These are phyloP conservation scores for Pseudoips prasinana DNA, from an alignment of 2,888 invertebrate species.

Conservation along the genomic window DNA sequence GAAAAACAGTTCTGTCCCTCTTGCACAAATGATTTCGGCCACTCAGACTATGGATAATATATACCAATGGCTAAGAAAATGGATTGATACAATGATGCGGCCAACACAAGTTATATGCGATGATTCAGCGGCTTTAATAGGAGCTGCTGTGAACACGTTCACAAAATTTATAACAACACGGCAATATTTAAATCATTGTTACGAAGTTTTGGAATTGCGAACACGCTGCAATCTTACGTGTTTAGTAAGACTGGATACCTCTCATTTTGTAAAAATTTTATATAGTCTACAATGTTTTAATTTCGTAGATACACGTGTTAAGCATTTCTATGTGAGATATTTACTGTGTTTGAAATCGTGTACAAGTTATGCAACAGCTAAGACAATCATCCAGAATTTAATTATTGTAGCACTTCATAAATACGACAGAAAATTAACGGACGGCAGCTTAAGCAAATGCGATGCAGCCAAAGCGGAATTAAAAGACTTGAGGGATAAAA, in stretches of 20 bases:
- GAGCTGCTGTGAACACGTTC: slow-evolving; percentile 7
- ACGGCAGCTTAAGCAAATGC: slow-evolving; percentile 9
- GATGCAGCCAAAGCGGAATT: slow-evolving; percentile 9
- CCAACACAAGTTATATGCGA: slow-evolving; percentile 4
- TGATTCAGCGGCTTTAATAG: slow-evolving; percentile 5
- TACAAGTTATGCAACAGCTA: slow-evolving; percentile 3
- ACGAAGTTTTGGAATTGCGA: slow-evolving; percentile 3
- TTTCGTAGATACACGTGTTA: slow-evolving; percentile 8
- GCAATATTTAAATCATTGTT: slow-evolving; percentile 8
- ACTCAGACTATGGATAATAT: slow-evolving; percentile 9
- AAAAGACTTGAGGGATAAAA: too few relatives aligned
- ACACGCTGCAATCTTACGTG: slow-evolving; percentile 3
- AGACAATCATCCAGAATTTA: slow-evolving; percentile 7
- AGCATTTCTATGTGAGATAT: slow-evolving; percentile 7
- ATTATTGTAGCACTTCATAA: slow-evolving; percentile 5
- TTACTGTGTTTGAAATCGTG: slow-evolving; percentile 3
- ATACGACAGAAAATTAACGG: slow-evolving; percentile 4
- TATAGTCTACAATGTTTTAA: slow-evolving; percentile 11
- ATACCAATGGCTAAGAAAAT: slow-evolving; percentile 10
- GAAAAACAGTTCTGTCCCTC: slow-evolving; percentile 3
- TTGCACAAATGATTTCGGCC: slow-evolving; percentile 8
- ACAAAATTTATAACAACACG: slow-evolving; percentile 5
- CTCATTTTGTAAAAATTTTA: slow-evolving; percentile 8
- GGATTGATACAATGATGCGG: slow-evolving; percentile 5
- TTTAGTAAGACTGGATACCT: slow-evolving; percentile 8